Base-by-base conservation (phyloP, 2,888 invertebrate species). In the Villa cingulata region DNA sequence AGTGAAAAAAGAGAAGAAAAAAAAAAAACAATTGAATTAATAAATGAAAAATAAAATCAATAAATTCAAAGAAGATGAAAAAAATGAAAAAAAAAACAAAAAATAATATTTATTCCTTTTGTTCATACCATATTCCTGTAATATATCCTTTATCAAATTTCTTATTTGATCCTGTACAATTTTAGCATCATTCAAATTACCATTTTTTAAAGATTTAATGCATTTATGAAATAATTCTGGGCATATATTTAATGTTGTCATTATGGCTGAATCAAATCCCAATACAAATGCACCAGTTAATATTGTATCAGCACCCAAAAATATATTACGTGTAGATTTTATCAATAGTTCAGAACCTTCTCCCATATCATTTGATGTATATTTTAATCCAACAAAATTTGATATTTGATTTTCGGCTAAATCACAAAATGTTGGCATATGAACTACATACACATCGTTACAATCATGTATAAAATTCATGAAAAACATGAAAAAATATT, bases 311-410 rank as follows among this genome's bases (percentile, higher is more conserved):
- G 75, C 76, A 45, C 82, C 85, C 36, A 84, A 71, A 64, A 81
- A 81, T 48, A 83, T 66, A 52, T 67, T 73, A 4, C 71, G 68
- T 48, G 71, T 70, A 0, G 71, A 71, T 45, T 72, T 68, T n/a
- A n/a, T n/a, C 4, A 79, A 56, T 2, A 81, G 81, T 56, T 74
- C 75, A 1, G 74, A 69, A 1, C 77, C 84, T 62, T 84, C 82
- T 45, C 77, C 76, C 41, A 88, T 70, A 59, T 82, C 78, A 37
- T 75, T 76, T 12, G 82, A 81, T 0, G 89, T 88, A 61, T 82
- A 88, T 64, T 90, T 90, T n/a, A 88, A 73, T 4, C 90, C 90
- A 50, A 74, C 75, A 59, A 90, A 83, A 45, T 80, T 85, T 0
- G 86, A 79, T 41, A 90, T 77, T 48, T 72, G 63, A 5, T 70